Percentiles rank a stretch among this genome's conserved stretches.
These are phyloP conservation scores for Sitta carolinensis DNA, from an alignment of 2,797 vertebrate species.

Conservation along the genomic window DNA sequence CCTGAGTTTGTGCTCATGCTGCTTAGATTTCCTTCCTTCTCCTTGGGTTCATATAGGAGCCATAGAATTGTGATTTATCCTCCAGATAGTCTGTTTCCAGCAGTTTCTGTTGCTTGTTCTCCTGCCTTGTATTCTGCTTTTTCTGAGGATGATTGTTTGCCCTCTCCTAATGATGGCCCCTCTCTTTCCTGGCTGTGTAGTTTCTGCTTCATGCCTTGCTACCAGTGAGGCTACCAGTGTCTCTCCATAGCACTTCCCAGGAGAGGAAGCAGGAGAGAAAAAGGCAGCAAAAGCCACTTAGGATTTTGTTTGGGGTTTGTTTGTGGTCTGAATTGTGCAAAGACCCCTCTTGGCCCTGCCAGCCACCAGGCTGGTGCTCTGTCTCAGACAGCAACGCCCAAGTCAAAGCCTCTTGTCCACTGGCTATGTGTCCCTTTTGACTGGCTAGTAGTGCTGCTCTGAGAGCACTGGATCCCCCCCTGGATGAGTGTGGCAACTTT, in stretches of 20 bases:
- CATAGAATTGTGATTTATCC: background rate
- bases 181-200: background rate
- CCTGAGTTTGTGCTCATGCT: background rate
- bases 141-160: background rate
- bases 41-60: background rate
- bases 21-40: background rate
- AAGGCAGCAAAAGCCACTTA: background rate
- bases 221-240: background rate
- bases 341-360: background rate
- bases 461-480: background rate
- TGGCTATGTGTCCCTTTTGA: background rate
- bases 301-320: background rate
- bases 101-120: background rate
- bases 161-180: background rate
- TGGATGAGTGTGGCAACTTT: accelerated
- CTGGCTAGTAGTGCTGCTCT: background rate
- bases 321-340: background rate
- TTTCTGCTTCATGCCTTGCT: background rate
- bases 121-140: background rate
- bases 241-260: background rate
- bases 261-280: background rate
- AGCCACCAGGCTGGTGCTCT: background rate
- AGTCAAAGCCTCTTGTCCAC: background rate
- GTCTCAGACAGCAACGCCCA: background rate
- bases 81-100: background rate